Evolutionary conservation across 2,113 vertebrate species (phyloP), one percentile per base, ranked within the genome.

Genomic region (Carettochelys insculpta): DNA sequence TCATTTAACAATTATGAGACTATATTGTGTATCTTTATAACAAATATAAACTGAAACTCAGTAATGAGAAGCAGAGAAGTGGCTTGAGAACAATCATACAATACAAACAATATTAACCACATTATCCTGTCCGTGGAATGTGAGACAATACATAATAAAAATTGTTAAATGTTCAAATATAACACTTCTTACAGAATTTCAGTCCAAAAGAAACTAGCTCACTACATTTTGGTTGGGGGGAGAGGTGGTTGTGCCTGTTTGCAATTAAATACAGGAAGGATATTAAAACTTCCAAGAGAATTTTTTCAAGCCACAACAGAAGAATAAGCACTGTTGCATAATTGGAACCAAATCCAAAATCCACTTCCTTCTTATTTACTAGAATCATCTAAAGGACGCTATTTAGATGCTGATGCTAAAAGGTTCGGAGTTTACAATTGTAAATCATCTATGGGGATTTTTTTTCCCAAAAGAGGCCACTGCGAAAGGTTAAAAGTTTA

Each of bases 301-400:
- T 96, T 97, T 90, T 94, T 97, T 94, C 89, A 95, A 97, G 97
- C 98, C 98, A 98, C 98, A 98, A 98, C 92, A 98, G 97, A 98
- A 96, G 96, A 97, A 92, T 96, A 97, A 92, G 96, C 97, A 96
- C 96, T 97, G 96, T 95, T 96, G 89, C 96, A 93, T 98, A 98
- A 98, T 96, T 97, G 96, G 95, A 98, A 98, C 97, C 98, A 98
- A 97, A 97, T 97, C 95, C 95, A 95, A 97, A 98, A 97, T 94
- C 98, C 97, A 98, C 97, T 98, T 98, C 97, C 98, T 98, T 96
- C 88, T 97, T 97, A 97, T 97, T 98, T 97, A 98, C 97, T 95
- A 97, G 96, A 97, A 97, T 97, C 97, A 98, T 98, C 94, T 98
- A 97, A 98, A 97, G 97, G 96, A 96, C 93, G 96, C 95, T 94